A percentile compares a stretch with the other conserved stretches of the same genome.
Conservation (phyloP, 2,888 invertebrate species). For the Trachelus tabidus region DNA sequence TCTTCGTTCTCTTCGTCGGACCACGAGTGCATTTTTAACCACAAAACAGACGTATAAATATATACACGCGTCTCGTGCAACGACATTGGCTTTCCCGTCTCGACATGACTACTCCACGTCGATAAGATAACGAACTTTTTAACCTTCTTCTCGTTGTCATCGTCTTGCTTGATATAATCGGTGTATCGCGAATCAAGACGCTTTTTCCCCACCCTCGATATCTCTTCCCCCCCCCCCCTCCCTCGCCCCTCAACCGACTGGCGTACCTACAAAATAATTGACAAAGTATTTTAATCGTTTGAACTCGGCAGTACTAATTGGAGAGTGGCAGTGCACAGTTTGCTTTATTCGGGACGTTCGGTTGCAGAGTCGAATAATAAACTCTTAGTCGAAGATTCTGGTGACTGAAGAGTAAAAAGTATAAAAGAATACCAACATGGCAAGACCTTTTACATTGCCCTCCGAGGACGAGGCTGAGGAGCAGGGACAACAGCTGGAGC, state of each 20-base stretch:
- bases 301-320: neutral
- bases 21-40: neutral
- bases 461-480: constrained; percentile 57
- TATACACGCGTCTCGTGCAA: neutral
- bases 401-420: neutral
- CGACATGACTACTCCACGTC: neutral
- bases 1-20: neutral
- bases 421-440: neutral
- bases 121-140: neutral
- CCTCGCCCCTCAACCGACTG: neutral
- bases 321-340: constrained; percentile 2
- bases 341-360: neutral
- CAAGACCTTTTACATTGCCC: constrained; percentile 53
- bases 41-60: neutral
- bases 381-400: neutral
- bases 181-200: neutral
- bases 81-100: neutral
- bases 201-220: neutral
- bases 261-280: neutral
- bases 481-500: constrained; percentile 57
- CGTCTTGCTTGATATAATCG: neutral
- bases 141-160: neutral
- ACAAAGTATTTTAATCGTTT: neutral
- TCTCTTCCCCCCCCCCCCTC: neutral
- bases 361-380: constrained; percentile 11